phyloP scores from a whole-genome alignment of 2,113 vertebrate genomes.

The Thunnus thynnus region DNA sequence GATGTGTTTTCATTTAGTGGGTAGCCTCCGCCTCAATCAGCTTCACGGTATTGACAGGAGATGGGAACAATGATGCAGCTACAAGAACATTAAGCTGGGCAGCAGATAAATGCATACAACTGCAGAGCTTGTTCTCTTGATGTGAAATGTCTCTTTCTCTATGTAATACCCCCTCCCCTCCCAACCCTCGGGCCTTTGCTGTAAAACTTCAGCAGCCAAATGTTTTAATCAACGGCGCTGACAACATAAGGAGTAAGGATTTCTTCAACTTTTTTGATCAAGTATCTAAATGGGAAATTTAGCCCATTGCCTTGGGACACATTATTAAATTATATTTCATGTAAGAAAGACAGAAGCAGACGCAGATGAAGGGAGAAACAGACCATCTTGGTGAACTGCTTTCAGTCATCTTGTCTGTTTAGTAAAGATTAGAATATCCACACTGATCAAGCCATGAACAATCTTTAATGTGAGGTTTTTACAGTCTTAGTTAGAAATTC shows the following conservation, averaged over 20 bases:
- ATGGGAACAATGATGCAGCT: slow-evolving; percentile 4
- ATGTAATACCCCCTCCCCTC: background rate
- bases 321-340: background rate
- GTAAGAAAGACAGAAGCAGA: background rate
- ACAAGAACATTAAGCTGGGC: background rate
- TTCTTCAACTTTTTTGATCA: slow-evolving; percentile 17
- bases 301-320: background rate
- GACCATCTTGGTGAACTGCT: background rate
- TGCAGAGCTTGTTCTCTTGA: slow-evolving; percentile 19
- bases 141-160: background rate
- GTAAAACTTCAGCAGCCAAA: background rate
- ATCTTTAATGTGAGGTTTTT: background rate
- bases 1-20: slow-evolving; percentile 7
- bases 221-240: slow-evolving; percentile 20
- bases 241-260: slow-evolving; percentile 9
- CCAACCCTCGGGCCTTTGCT: background rate
- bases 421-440: background rate
- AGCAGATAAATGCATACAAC: slow-evolving; percentile 18
- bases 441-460: background rate
- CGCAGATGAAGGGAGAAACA: background rate
- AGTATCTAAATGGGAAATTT: slow-evolving; percentile 25
- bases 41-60: background rate
- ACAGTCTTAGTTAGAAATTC: background rate
- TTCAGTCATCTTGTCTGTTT: background rate
- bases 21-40: background rate